Evolutionary conservation across 2,888 invertebrate species (phyloP), one percentile per base, ranked within the genome.

Genomic region (Aethes cnicana): DNA sequence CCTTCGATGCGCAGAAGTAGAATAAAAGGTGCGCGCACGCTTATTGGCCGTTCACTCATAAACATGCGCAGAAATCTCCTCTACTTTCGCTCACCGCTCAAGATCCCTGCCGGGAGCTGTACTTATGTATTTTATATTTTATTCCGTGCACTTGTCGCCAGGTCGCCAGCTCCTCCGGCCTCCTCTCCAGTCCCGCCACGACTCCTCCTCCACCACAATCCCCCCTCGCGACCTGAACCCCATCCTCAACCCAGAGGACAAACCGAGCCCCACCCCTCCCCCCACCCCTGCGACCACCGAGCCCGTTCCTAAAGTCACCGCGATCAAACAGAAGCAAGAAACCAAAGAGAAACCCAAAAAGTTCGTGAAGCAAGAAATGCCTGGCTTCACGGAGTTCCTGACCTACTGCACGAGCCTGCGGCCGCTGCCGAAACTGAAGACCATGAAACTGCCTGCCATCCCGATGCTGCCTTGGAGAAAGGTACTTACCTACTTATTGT

Each of bases 381-480:
- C 28, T 0, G 11, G 12, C 1, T 28, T 39, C 8, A 25, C 16
- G 1, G n/a, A n/a, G 3, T 12, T 39, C 9, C 16, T 39, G 6
- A 5, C 23, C 4, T 32, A 32, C 32, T 16, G 14, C 32, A n/a
- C n/a, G 17, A 17, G 9, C n/a, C n/a, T n/a, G n/a, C n/a, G n/a
- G n/a, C n/a, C n/a, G n/a, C 4, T 32, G 16, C n/a, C 39, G 1
- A 39, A 39, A 16, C 25, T 39, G 14, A 21, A 12, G 3, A 2
- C 7, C 8, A 5, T 23, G 6, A 39, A 39, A 7, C 16, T 39
- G 23, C 37, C 37, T 2, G 14, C 25, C 1, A 9, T 23, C 23
- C 25, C 39, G 4, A 14, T 39, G 16, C 25, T 39, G 25, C 23
- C 23, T 5, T 39, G 39, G 39, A 39, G 39, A 23, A 39, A 39